Evolutionary conservation across 2,888 invertebrate species (phyloP), one percentile per base, ranked within the genome.

Genomic region (Caenorhabditis sp.): DNA sequence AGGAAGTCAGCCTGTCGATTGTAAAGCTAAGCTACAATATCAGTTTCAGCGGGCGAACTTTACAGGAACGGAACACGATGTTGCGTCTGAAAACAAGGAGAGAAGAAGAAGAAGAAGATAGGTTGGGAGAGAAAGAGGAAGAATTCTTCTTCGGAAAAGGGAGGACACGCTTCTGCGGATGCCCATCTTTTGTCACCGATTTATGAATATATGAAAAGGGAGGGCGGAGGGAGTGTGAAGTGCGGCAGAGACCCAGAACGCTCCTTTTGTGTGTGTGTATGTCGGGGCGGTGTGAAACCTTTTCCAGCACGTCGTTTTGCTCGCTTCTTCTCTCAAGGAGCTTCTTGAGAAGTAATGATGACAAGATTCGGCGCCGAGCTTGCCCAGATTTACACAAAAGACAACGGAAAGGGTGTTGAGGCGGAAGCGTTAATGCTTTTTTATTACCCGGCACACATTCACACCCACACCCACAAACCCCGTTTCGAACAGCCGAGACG

Each of bases 121-220:
- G 35, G 35, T 35, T 35, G 35, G 35, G 26, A 24, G n/a, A 46
- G 22, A 20, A 20, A 22, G 20, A 26, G 26, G n/a, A n/a, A 26
- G 26, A 24, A n/a, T n/a, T n/a, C n/a, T n/a, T n/a, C n/a, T n/a
- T n/a, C n/a, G 24, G n/a, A 26, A 43, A 22, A 7, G 24, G 46
- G 46, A 46, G 46, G 46, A 46, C 46, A 46, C 46, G 46, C 35
- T 35, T 35, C 35, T 13, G 35, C 35, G 6, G 35, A 35, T 35
- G 35, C 11, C 11, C 46, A 46, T 61, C 62, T 63, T 63, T 63
- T 63, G 62, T 63, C 65, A 65, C 65, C 65, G 65, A 65, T 65
- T 65, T 65, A 65, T 65, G 65, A 65, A 65, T 65, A 65, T 56
- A 56, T 43, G 37, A 61, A 20, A 37, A 61, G 15, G 17, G 24